A percentile compares a stretch with the other conserved stretches of the same genome.
phyloP scores from a whole-genome alignment of 2,797 vertebrate species.

The Labroides dimidiatus region DNA sequence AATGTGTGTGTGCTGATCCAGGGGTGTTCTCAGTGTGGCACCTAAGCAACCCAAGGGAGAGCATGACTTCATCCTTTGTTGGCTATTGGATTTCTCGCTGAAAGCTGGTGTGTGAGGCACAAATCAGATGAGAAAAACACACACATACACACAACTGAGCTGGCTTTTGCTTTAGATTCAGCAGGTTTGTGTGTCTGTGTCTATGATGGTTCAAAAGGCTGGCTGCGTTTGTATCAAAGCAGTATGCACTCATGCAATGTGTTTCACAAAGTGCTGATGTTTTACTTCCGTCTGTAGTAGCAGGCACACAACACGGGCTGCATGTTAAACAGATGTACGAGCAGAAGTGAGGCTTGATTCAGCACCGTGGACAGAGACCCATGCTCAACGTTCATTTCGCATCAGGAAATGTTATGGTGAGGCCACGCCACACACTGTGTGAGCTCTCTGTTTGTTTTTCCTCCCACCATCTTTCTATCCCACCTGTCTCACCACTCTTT shows the following conservation, averaged over 20 bases:
- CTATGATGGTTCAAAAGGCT: neutral
- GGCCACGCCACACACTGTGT: constrained; percentile 40
- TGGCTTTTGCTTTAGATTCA: constrained; percentile 12
- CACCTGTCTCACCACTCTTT: constrained; percentile 39
- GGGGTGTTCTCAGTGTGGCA: constrained; percentile 26
- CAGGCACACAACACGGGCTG: constrained; percentile 22
- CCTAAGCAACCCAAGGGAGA: constrained; percentile 35
- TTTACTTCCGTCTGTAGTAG: constrained; percentile 52
- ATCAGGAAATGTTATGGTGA: constrained; percentile 24
- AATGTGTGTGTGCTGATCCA: constrained; percentile 17
- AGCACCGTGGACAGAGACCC: constrained; percentile 81
- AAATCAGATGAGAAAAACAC: neutral
- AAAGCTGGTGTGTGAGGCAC: constrained; percentile 26
- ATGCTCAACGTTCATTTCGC: neutral
- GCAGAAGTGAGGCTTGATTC: constrained; percentile 51
- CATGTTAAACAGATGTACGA: constrained; percentile 63
- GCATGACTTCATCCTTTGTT: constrained; percentile 65
- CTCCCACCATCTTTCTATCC: constrained; percentile 39
- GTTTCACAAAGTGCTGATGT: constrained; percentile 73
- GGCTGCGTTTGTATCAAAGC: constrained; percentile 3
- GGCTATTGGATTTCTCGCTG: constrained; percentile 36
- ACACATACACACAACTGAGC: neutral
- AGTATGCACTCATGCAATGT: constrained; percentile 29
- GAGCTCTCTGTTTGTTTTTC: constrained; percentile 64
- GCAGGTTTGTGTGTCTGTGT: constrained; percentile 10